Evolutionary conservation across 2,888 invertebrate species (phyloP).

Genomic region (Trachelus stipa): DNA sequence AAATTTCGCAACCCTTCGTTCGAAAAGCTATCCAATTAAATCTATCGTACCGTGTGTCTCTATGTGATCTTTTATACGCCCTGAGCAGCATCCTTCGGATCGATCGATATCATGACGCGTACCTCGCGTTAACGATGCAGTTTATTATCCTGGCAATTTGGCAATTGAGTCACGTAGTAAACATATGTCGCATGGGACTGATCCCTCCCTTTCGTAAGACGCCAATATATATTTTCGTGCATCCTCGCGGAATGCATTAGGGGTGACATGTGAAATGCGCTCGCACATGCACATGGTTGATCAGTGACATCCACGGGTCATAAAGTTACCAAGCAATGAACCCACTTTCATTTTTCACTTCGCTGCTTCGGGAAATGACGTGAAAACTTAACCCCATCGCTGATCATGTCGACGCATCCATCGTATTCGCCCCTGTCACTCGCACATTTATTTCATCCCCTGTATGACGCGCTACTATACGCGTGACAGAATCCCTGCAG

Average conservation of each 20-base stretch:
- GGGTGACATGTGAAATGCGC: background rate
- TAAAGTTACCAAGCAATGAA: slow-evolving; percentile 18
- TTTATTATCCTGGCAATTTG: background rate
- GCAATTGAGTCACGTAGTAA: background rate
- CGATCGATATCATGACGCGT: background rate
- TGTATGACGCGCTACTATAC: slow-evolving; percentile 9
- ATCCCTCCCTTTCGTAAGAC: background rate
- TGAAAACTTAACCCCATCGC: slow-evolving; percentile 39
- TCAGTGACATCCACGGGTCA: slow-evolving; percentile 17
- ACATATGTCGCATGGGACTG: background rate
- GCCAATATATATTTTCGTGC: background rate
- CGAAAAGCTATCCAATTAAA: background rate
- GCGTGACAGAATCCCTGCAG: slow-evolving; percentile 34
- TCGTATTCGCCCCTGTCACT: slow-evolving; percentile 19
- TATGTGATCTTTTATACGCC: background rate
- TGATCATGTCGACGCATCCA: slow-evolving; percentile 32
- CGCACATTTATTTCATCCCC: slow-evolving; percentile 34
- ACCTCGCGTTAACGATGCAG: background rate
- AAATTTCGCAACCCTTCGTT: background rate
- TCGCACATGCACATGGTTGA: slow-evolving; percentile 14
- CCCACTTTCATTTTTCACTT: slow-evolving; percentile 42
- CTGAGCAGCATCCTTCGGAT: background rate
- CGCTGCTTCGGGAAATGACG: slow-evolving; percentile 39
- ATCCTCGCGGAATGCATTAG: background rate
- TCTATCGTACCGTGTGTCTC: background rate